Conservation (phyloP, 2,113 vertebrate genomes). For the Atractosteus spatula region DNA sequence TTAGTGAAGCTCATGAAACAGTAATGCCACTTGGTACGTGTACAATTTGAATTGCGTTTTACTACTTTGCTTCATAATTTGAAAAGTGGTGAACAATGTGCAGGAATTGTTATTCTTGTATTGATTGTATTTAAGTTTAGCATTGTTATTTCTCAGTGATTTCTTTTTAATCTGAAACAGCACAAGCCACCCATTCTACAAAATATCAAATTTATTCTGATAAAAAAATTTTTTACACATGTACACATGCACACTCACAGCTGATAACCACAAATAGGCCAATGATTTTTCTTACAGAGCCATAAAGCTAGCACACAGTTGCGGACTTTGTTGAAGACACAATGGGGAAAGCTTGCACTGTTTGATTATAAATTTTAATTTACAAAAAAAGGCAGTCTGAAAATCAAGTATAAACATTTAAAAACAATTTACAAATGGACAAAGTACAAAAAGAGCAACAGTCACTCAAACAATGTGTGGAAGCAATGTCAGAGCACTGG, state of each 20-base stretch:
- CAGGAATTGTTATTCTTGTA: no score
- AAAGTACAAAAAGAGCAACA: slow-evolving; percentile 90
- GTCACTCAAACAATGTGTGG: slow-evolving; percentile 65
- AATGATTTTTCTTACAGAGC: slow-evolving; percentile 66
- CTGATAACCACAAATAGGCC: slow-evolving; percentile 83
- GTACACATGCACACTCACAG: slow-evolving; percentile 94
- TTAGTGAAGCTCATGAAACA: no score
- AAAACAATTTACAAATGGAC: slow-evolving; percentile 98
- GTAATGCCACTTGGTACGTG: no score
- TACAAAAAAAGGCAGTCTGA: slow-evolving; percentile 99
- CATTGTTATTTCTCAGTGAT: no score
- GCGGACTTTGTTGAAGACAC: slow-evolving; percentile 87
- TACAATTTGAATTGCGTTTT: no score
- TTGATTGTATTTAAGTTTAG: no score
- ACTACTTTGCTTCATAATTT: no score
- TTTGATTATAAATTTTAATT: slow-evolving; percentile 77
- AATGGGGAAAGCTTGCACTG: slow-evolving; percentile 86
- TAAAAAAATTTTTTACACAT: slow-evolving; percentile 81
- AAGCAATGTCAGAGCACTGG: slow-evolving; percentile 60
- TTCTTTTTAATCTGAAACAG: not conserved
- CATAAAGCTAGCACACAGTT: slow-evolving; percentile 80
- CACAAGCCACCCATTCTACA: slow-evolving; percentile 59
- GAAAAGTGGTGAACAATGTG: no score
- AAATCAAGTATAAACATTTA: slow-evolving; percentile 99
- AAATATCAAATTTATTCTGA: slow-evolving; percentile 98